These are phyloP conservation scores for Drosophila neocordata DNA, from an alignment of 1,140 invertebrate genomes.

Conservation along the genomic window DNA sequence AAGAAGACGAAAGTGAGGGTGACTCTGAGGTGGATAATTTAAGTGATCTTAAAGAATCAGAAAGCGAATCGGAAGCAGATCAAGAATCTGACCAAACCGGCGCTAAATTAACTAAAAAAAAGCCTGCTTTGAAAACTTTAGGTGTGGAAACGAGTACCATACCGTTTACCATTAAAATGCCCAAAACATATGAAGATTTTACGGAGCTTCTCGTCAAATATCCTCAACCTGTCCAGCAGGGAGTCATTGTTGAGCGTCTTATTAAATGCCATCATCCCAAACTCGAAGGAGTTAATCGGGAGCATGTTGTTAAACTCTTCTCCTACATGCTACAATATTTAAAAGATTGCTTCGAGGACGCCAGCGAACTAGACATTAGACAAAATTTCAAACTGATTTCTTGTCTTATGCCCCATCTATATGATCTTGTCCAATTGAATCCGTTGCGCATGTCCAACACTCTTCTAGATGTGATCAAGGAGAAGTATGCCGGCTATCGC, in stretches of 20 bases:
- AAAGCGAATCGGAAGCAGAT: conserved; percentile 66
- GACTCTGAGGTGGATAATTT: conserved; percentile 82
- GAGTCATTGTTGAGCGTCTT: conserved; percentile 90
- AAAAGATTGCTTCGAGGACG: conserved; percentile 85
- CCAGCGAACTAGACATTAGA: conserved; percentile 83
- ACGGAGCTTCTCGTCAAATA: conserved; percentile 86
- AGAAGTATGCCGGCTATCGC: conserved; percentile 88
- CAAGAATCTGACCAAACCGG: conserved; percentile 8
- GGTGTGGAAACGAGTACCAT: conserved; percentile 83
- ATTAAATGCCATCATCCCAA: conserved; percentile 94
- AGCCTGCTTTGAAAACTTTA: conserved; percentile 53
- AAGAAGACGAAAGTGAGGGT: conserved; percentile 63
- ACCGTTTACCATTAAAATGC: conserved; percentile 88
- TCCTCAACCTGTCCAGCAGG: conserved; percentile 87
- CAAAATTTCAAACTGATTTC: conserved; percentile 86
- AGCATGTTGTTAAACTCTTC: conserved; percentile 89
- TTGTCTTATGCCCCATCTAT: conserved; percentile 87
- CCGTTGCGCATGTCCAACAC: conserved; percentile 86
- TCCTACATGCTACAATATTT: conserved; percentile 90
- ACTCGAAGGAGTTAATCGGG: conserved; percentile 89
- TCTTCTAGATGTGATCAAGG: conserved; percentile 88
- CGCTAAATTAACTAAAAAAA: conserved; percentile 36
- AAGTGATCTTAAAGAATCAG: conserved; percentile 83
- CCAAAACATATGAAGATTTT: conserved; percentile 87
- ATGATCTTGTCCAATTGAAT: conserved; percentile 88